Percentiles rank a stretch among this genome's conserved stretches.
Evolutionary conservation across 2,113 vertebrate species (phyloP).

Genomic region (Muscicapa adusta): DNA sequence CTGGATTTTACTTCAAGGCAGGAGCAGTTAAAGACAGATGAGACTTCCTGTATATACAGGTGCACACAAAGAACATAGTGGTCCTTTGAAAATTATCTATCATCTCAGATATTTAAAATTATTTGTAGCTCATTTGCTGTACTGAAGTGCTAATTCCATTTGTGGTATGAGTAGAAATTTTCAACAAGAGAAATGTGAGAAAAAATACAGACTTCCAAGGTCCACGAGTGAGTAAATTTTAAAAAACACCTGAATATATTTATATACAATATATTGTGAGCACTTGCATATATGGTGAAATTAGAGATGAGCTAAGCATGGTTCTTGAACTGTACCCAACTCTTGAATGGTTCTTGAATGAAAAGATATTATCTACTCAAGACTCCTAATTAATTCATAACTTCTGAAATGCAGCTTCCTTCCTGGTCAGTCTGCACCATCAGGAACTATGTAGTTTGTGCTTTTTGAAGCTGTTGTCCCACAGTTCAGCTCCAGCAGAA

Average conservation of each 20-base stretch:
- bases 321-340: constrained; percentile 18
- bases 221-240: background rate
- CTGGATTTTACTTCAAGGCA: constrained; percentile 63
- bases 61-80: background rate
- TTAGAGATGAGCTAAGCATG: constrained; percentile 2
- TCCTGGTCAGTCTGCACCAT: background rate
- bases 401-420: background rate
- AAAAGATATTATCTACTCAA: background rate
- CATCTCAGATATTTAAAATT: background rate
- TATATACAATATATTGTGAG: background rate
- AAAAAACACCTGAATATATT: background rate
- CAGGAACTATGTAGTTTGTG: background rate
- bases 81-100: background rate
- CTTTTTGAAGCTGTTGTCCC: background rate
- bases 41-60: constrained; percentile 21
- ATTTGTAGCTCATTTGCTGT: background rate
- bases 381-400: background rate
- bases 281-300: background rate
- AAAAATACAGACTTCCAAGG: background rate
- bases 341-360: background rate
- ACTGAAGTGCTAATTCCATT: background rate
- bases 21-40: background rate
- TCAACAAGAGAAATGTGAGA: background rate
- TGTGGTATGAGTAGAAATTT: background rate
- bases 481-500: background rate